phyloP scores from a whole-genome alignment of 2,797 vertebrate genomes.

The Chrosomus eos region DNA sequence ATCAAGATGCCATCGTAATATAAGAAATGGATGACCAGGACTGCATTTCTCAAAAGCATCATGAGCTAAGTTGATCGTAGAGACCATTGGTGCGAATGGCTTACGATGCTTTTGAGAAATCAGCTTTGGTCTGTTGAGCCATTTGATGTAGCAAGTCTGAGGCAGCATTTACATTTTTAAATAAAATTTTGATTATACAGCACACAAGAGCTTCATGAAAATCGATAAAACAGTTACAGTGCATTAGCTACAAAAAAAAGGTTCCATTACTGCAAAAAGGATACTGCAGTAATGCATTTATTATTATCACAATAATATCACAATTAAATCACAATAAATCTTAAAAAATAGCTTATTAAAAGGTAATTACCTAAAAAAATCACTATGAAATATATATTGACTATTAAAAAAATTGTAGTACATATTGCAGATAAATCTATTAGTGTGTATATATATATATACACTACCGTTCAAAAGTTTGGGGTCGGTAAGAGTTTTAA shows the following conservation, averaged over 20 bases:
- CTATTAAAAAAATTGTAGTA: background rate
- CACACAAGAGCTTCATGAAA: conserved; percentile 8
- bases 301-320: no score
- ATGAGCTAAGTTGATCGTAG: background rate
- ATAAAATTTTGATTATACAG: conserved; percentile 11
- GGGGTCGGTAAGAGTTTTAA: no score
- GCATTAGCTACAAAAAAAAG: conserved; percentile 27
- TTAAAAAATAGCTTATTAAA: background rate
- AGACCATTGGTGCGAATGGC: background rate
- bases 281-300: background rate
- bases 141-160: background rate
- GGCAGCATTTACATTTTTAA: background rate
- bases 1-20: background rate
- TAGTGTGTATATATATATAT: no score
- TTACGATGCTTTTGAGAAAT: background rate
- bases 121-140: background rate
- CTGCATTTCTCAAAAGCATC: background rate
- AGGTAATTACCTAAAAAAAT: background rate
- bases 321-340: background rate
- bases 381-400: background rate
- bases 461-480: no score
- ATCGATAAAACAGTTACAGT: background rate
- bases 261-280: conserved; percentile 4
- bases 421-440: background rate
- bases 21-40: background rate